Base-by-base conservation (phyloP, 2,797 vertebrate species). In the Macroramphosus scolopax region DNA sequence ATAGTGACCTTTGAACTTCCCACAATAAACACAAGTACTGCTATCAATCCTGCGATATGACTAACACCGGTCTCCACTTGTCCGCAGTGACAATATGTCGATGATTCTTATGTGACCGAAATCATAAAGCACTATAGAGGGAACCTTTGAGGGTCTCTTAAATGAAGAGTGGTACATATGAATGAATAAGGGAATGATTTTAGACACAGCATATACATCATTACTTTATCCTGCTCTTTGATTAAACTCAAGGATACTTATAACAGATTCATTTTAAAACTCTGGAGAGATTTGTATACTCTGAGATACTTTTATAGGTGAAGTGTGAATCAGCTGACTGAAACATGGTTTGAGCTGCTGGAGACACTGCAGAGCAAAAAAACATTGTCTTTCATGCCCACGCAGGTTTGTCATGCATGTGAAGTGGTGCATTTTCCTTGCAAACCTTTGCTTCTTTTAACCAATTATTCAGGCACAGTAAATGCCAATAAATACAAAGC, bases 401-500 rank as follows among this genome's bases (percentile, higher is more conserved):
- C 13, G 17, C 13, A 31, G 31, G 12, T 32, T 22, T 17, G 32
- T 34, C 33, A 35, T 5, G 34, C 35, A 25, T 1, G 17, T 33
- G 9, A 41, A 31, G 18, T 12, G 37, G 26, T 13, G 28, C 28
- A 39, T 26, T 26, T 26, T 26, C 25, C 25, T 26, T 3, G 25
- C 25, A 17, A 6, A 22, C 13, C 47, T 46, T n/a, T n/a, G n/a
- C n/a, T n/a, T n/a, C 43, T 16, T 34, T 1, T 20, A 54, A 31
- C 30, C 30, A 39, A 32, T 33, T 40, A 37, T 6, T 45, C 35
- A 37, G 11, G 5, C 7, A 17, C 62, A 0, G 18, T 17, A 29
- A 52, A 37, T 4, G 70, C 55, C 63, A 74, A 55, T 34, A 24
- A 59, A 65, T 33, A 59, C 63, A 58, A 44, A 33, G 55, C 26